A percentile compares a stretch with the other conserved stretches of the same genome.
These are phyloP conservation scores for Pelochelys cantorii DNA, from an alignment of 2,797 vertebrate genomes.

Conservation along the genomic window DNA sequence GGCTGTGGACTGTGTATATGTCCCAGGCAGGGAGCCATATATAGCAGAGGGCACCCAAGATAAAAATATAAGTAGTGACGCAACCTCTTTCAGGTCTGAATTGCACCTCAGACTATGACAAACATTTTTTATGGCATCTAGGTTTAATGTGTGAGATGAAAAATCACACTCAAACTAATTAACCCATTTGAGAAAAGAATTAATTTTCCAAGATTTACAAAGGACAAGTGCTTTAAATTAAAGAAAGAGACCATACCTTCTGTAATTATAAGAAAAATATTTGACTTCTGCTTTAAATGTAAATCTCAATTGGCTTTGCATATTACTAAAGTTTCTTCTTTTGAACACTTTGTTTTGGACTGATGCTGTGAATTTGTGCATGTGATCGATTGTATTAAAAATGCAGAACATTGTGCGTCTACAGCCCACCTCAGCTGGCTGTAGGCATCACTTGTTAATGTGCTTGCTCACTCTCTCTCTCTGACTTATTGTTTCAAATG, in stretches of 20 bases:
- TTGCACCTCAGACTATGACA: no score
- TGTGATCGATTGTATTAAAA: neutral
- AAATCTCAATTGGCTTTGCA: neutral
- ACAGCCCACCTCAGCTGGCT: neutral
- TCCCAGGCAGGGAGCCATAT: no score
- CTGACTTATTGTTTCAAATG: neutral
- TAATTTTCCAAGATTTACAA: neutral
- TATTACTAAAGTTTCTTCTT: neutral
- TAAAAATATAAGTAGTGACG: no score
- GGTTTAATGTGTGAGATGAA: neutral
- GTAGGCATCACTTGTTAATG: neutral
- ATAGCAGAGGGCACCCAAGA: no score
- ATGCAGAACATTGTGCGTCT: neutral
- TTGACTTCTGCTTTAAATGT: neutral
- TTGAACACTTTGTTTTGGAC: neutral
- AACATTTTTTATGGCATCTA: no score
- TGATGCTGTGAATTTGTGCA: accelerated
- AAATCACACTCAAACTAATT: neutral
- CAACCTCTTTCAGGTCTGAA: no score
- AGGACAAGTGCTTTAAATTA: neutral
- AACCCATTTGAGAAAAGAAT: neutral
- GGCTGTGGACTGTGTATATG: no score
- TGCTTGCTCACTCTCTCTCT: neutral
- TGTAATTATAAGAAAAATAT: neutral
- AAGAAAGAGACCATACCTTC: neutral